phyloP scores from a whole-genome alignment of 2,113 vertebrate genomes.

The Semicossyphus pulcher region DNA sequence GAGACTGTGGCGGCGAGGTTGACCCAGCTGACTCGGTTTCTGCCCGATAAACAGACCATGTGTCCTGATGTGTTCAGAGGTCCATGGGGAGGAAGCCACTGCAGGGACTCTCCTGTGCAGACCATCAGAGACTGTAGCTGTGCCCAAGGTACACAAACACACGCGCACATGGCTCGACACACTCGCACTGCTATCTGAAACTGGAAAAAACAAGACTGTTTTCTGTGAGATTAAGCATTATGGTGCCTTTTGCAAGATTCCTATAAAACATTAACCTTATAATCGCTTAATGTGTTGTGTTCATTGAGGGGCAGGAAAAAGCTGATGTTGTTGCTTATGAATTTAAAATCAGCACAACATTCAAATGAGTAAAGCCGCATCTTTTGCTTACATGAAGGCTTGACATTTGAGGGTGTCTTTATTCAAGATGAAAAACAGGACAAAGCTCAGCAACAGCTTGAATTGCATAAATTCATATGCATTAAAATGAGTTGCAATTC shows the following conservation, averaged over 20 bases:
- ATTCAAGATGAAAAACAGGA: no score
- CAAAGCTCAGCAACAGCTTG: no score
- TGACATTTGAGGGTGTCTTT: no score
- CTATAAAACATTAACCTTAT: slow-evolving; percentile 9
- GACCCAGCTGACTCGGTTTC: slow-evolving; percentile 38
- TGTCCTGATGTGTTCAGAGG: slow-evolving; percentile 96
- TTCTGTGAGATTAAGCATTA: slow-evolving; percentile 4
- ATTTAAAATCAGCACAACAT: not conserved
- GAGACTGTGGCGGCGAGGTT: slow-evolving; percentile 26
- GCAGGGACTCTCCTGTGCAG: slow-evolving; percentile 95
- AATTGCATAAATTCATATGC: no score
- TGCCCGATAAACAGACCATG: slow-evolving; percentile 90
- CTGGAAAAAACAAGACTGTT: not conserved
- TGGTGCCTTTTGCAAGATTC: not conserved
- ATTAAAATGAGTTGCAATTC: not conserved
- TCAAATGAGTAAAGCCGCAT: no score
- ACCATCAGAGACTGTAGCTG: slow-evolving; percentile 91
- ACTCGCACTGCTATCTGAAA: slow-evolving; percentile 7
- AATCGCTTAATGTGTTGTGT: not conserved
- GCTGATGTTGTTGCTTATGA: not conserved
- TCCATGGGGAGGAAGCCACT: slow-evolving; percentile 92
- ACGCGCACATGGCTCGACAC: not conserved
- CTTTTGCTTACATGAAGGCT: no score
- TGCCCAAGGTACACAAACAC: slow-evolving; percentile 84
- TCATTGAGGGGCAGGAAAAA: not conserved